These are phyloP conservation scores for Allophyes oxyacanthae DNA, from an alignment of 2,888 invertebrate genomes.

Conservation along the genomic window DNA sequence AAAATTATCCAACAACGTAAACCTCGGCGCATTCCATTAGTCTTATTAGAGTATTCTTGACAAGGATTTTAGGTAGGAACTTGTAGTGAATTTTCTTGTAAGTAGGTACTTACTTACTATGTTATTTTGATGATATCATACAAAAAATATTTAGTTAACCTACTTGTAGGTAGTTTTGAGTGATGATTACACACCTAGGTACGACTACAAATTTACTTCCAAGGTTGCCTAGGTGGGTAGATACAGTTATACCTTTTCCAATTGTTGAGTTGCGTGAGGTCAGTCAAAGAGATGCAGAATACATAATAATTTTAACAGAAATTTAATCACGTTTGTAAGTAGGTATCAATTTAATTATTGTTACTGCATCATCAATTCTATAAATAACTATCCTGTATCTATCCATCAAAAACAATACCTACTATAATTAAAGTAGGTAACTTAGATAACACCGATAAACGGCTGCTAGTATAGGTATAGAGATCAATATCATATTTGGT, in stretches of 20 bases:
- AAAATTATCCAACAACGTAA: conserved; percentile 44
- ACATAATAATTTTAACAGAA: too few relatives aligned
- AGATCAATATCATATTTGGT: too few relatives aligned
- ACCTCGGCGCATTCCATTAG: conserved; percentile 42
- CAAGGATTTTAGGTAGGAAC: conserved; percentile 45
- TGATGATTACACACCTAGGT: conserved; percentile 11
- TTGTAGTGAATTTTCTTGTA: not conserved
- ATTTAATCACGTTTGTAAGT: too few relatives aligned
- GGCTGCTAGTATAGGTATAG: too few relatives aligned
- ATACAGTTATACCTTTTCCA: not conserved
- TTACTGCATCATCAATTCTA: not conserved
- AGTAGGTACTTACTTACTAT: conserved; percentile 7
- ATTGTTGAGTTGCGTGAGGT: not conserved
- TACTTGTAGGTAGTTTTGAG: conserved; percentile 14
- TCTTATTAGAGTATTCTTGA: conserved; percentile 42
- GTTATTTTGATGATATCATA: conserved; percentile 50
- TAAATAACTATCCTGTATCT: not conserved
- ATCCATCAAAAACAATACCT: too few relatives aligned
- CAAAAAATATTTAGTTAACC: conserved; percentile 31
- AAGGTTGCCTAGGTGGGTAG: conserved; percentile 21
- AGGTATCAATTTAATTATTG: not conserved
- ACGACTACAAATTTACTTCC: conserved; percentile 12
- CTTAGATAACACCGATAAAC: too few relatives aligned
- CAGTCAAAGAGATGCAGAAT: not conserved
- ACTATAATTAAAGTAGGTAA: too few relatives aligned